These are phyloP conservation scores for Cacatua alba DNA, from an alignment of 2,113 vertebrate species.

Conservation along the genomic window DNA sequence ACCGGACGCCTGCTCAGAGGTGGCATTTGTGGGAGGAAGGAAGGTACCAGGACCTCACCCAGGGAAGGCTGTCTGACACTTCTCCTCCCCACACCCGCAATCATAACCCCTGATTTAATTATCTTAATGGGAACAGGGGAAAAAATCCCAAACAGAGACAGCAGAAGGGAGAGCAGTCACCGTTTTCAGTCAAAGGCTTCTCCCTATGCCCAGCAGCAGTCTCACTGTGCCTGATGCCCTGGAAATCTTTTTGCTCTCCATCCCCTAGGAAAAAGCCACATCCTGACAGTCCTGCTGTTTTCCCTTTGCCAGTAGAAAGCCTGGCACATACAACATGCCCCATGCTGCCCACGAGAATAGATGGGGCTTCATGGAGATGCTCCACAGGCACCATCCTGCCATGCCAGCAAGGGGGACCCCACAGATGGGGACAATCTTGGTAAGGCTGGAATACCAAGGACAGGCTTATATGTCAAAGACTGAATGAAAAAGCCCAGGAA, in stretches of 20 bases:
- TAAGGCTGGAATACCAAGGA: neutral
- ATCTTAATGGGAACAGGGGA: neutral
- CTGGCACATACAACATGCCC: rapidly evolving
- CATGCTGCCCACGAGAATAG: rapidly evolving
- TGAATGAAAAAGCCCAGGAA: neutral
- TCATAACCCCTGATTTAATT: slow-evolving; percentile 30
- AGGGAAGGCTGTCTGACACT: neutral
- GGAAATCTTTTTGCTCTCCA: neutral
- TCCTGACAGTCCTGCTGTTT: rapidly evolving
- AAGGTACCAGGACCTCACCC: neutral
- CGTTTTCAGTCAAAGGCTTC: neutral
- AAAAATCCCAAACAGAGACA: neutral
- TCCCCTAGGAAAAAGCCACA: neutral
- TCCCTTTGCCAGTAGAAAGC: neutral
- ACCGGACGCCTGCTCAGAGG: neutral
- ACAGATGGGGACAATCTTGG: neutral
- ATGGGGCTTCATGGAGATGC: rapidly evolving
- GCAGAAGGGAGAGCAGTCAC: neutral
- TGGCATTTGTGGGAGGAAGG: slow-evolving; percentile 18
- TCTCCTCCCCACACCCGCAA: neutral
- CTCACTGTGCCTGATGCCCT: neutral
- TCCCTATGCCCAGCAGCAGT: neutral
- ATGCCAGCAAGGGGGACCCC: neutral
- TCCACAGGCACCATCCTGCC: neutral
- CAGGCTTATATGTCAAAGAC: neutral